Percentiles rank a stretch among this genome's conserved stretches.
phyloP scores from a whole-genome alignment of 2,888 invertebrate genomes.

The Dromius quadrimaculatus region DNA sequence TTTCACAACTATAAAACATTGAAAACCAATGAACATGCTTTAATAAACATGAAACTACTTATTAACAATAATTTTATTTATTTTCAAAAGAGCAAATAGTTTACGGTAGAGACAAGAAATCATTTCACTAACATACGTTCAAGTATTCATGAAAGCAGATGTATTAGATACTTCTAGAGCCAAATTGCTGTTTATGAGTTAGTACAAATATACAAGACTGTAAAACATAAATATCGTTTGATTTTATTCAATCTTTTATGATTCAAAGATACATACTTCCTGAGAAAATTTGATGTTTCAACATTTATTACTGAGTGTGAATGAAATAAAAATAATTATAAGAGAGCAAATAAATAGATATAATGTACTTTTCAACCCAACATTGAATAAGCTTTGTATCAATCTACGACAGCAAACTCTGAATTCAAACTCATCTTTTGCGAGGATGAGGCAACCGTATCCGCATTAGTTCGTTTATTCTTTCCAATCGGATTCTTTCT shows the following conservation, averaged over 20 bases:
- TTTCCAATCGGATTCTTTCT: too few relatives aligned
- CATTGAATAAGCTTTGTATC: too few relatives aligned
- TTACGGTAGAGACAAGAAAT: not conserved
- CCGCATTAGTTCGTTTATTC: too few relatives aligned
- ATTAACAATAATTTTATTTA: conserved; percentile 15
- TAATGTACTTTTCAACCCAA: too few relatives aligned
- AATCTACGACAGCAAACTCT: too few relatives aligned
- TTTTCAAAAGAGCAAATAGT: conserved; percentile 5
- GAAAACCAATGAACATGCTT: conserved; percentile 3
- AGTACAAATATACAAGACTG: conserved; percentile 6
- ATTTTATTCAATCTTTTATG: not conserved
- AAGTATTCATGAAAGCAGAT: not conserved
- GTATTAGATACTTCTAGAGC: not conserved
- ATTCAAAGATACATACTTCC: not conserved
- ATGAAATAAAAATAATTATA: too few relatives aligned
- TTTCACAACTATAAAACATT: too few relatives aligned
- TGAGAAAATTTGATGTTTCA: too few relatives aligned
- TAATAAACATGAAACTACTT: not conserved
- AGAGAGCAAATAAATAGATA: too few relatives aligned
- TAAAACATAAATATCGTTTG: conserved; percentile 17
- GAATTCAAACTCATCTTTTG: too few relatives aligned
- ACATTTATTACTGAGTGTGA: too few relatives aligned
- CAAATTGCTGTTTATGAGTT: not conserved
- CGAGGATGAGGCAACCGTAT: too few relatives aligned
- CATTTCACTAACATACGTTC: not conserved